Base-by-base conservation (phyloP, 2,113 vertebrate genomes). In the Nannobrachium achirus region DNA sequence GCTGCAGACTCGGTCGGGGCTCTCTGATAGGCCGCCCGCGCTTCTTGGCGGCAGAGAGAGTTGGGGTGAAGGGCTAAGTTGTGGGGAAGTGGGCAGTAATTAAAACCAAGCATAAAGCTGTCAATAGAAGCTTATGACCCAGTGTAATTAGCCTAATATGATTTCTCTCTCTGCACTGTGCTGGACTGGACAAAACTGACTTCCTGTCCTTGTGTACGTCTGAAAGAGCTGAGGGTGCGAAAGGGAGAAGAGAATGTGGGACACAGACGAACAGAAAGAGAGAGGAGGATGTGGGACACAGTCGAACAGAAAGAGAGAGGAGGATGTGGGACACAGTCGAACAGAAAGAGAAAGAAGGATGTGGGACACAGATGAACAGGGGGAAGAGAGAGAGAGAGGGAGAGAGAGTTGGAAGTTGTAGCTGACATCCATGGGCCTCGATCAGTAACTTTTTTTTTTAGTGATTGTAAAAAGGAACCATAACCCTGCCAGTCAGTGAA, bases 71-170 rank as follows among this genome's bases (percentile, higher is more conserved):
- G 89, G 90, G 91, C 81, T 87, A 89, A 88, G 90, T 89, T 90
- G 89, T 92, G 89, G 91, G 89, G 89, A 90, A 88, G 89, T 89
- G 87, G 90, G 90, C 81, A 87, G 89, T 91, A 92, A 93, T 93
- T 92, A 93, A 92, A 89, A 88, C 84, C 78, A 85, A 82, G 89
- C 91, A 92, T 92, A 90, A 92, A 92, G 86, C 89, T 91, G 92
- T 90, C 91, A 92, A 91, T 90, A 91, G 89, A 84, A 90, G 88
- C 89, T 92, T 91, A 89, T 85, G 91, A 90, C 88, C 90, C 79
- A 85, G 80, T 88, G 87, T 90, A 90, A 90, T 91, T 90, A 91
- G 87, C 79, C 87, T 91, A 91, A 91, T 90, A 89, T 90, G 87
- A 90, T 89, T 86, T 87, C 88, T 85, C 84, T 89, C 81, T 88